Percentiles rank a stretch among this genome's conserved stretches.
phyloP scores from a whole-genome alignment of 2,113 vertebrate species.

The Macquaria australasica region DNA sequence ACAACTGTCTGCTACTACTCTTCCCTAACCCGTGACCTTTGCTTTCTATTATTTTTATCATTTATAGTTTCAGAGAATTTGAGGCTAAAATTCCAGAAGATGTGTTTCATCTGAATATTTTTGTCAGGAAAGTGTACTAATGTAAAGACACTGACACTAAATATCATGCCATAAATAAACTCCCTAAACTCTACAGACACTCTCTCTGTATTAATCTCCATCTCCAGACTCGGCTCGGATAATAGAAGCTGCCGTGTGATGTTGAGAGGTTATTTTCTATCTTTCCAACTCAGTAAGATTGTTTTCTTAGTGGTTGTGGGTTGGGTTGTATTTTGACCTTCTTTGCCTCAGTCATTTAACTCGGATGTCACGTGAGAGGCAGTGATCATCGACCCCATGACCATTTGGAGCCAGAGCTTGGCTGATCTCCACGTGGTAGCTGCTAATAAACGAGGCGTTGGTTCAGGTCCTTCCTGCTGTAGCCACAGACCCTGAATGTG shows the following conservation, averaged over 20 bases:
- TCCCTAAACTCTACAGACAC: too few species aligned
- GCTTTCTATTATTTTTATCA: background rate
- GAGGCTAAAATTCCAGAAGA: too few species aligned
- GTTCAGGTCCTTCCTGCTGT: background rate
- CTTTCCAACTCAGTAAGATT: background rate
- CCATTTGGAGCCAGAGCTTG: background rate
- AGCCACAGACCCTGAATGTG: background rate
- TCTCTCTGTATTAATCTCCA: too few species aligned
- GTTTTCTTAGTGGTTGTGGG: background rate
- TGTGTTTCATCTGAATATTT: too few species aligned
- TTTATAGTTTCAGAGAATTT: too few species aligned
- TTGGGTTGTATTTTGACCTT: conserved; percentile 6
- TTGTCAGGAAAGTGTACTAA: too few species aligned
- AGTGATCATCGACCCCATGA: background rate
- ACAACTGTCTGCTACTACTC: background rate
- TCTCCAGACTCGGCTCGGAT: too few species aligned
- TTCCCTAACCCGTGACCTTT: background rate
- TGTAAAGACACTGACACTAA: too few species aligned
- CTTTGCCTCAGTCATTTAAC: conserved; percentile 22
- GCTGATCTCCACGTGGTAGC: background rate
- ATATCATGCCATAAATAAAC: too few species aligned
- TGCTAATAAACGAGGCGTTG: background rate
- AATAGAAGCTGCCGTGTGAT: background rate
- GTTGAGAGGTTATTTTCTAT: background rate
- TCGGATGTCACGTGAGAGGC: background rate